A percentile compares a stretch with the other conserved stretches of the same genome.
phyloP scores from a whole-genome alignment of 2,797 vertebrate species.

The Eutrigla gurnardus region DNA sequence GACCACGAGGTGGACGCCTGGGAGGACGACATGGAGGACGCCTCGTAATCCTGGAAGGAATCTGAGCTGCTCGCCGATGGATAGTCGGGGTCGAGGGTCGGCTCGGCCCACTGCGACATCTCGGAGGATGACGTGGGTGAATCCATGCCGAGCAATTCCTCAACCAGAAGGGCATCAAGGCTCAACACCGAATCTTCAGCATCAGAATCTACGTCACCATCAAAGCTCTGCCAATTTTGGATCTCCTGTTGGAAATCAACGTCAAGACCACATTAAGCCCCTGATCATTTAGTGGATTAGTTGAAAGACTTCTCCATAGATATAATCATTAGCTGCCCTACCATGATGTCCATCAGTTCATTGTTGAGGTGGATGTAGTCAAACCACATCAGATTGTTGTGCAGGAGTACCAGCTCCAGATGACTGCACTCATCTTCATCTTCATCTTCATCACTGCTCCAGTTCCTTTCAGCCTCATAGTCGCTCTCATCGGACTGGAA shows the following conservation, averaged over 20 bases:
- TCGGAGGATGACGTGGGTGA: no score
- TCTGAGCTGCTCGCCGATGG: no score
- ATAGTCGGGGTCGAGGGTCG: no score
- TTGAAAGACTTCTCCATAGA: background rate
- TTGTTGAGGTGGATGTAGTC: slow-evolving; percentile 41
- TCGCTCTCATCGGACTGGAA: slow-evolving; percentile 19
- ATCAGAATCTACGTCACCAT: fast-evolving
- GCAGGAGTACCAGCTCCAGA: fast-evolving
- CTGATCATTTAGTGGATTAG: background rate
- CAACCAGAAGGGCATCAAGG: background rate
- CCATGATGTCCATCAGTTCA: background rate
- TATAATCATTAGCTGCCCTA: background rate
- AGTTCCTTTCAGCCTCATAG: background rate
- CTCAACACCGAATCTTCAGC: fast-evolving
- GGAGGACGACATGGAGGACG: no score
- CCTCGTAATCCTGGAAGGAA: no score
- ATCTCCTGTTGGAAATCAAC: background rate
- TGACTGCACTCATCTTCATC: fast-evolving
- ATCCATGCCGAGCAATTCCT: no score
- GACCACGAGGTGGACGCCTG: no score
- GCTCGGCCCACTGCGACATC: no score
- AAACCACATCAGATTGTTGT: slow-evolving; percentile 10
- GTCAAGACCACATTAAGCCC: background rate
- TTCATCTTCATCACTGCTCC: fast-evolving
- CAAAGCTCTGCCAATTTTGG: fast-evolving